Conservation (phyloP, 2,888 invertebrate genomes). For the Linnaemya vulpina region DNA sequence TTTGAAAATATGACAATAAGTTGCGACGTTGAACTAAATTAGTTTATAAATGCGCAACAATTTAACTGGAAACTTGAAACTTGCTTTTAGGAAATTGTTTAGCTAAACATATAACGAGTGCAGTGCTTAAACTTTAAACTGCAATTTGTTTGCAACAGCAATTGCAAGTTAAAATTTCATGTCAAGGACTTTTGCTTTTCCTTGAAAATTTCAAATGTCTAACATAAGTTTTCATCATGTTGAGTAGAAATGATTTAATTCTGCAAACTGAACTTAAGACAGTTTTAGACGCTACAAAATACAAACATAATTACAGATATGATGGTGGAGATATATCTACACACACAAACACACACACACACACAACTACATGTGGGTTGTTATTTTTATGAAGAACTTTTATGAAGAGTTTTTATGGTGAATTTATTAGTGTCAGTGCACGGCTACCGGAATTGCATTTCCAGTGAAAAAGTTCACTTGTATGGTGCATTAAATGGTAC, state of each 20-base stretch:
- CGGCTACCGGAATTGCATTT: constrained; percentile 5
- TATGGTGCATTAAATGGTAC: constrained; percentile 35
- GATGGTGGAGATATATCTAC: too few relatives aligned
- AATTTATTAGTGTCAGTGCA: constrained; percentile 44
- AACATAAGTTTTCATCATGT: constrained; percentile 2
- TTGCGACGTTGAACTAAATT: background rate
- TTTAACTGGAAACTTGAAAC: background rate
- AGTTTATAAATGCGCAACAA: background rate
- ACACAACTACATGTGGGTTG: background rate
- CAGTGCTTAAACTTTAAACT: background rate
- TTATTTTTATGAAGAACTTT: background rate
- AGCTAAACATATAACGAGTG: background rate
- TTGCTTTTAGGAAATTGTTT: background rate
- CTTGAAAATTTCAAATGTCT: background rate
- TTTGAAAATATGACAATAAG: background rate
- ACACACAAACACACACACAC: background rate
- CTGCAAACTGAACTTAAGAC: too few relatives aligned
- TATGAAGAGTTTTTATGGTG: constrained; percentile 7
- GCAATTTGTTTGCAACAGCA: background rate
- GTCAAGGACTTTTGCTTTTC: background rate
- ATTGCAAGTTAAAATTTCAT: background rate
- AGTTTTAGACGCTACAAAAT: too few relatives aligned
- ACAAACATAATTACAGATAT: too few relatives aligned
- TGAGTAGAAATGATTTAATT: too few relatives aligned
- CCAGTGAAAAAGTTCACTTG: constrained; percentile 16